Base-by-base conservation (phyloP, 2,888 invertebrate species). In the Caenorhabditis angaria region DNA sequence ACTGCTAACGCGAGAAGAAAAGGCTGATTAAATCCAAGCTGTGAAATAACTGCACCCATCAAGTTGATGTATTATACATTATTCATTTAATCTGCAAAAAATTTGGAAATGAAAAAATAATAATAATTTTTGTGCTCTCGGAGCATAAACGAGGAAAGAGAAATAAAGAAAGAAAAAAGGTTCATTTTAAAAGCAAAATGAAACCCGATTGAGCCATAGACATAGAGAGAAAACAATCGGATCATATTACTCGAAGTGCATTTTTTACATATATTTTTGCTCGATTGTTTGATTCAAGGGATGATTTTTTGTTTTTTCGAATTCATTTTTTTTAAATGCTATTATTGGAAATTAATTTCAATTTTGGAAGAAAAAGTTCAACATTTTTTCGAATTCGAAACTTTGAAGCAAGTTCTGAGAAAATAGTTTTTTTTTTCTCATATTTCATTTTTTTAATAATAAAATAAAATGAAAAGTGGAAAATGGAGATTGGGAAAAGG, bases 11-110 rank as follows among this genome's bases (percentile, higher is more conserved):
- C 77, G 18, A 78, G 61, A 5, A 80, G 28, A 60, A 80, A 80
- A 48, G 80, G 77, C 66, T 80, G 80, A 57, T 80, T 80, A 61
- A 80, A 80, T 69, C 80, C 80, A 56, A 80, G 70, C 47, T 76
- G 66, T 55, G 80, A 80, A 54, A 80, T 70, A 63, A 80, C 77
- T 56, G 76, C 73, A 48, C 80, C 80, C 80, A 80, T 80, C 66
- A 41, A 41, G 41, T 41, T 41, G 41, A 41, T 50, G 22, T 50
- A 18, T 50, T 50, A 65, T 55, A 62, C 57, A 66, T 48, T 67
- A 48, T 71, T 50, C 63, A 62, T 58, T 67, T 61, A 60, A 72
- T 72, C 61, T 27, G 14, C 27, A 24, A 54, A 27, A 14, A 22
- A 51, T 32, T 10, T 32, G 6, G 32, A 32, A 32, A 32, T 10